Conservation (phyloP, 2,888 invertebrate genomes). For the Serrognathus titanus region DNA sequence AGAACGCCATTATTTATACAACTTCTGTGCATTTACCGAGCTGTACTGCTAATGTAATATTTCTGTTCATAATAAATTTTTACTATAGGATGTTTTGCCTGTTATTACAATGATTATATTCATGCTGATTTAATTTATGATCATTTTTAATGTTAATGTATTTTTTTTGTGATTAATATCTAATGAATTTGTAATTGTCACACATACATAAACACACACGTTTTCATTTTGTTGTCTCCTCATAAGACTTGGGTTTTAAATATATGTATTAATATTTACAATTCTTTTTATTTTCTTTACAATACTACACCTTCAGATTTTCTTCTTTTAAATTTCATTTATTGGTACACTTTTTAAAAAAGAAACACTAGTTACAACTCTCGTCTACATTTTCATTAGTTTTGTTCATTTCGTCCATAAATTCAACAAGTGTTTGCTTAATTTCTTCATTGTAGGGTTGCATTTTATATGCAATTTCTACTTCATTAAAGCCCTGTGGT, state of each 20-base stretch:
- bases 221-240: not conserved
- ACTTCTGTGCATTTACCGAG: slow-evolving; percentile 31
- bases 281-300: no score
- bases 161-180: no score
- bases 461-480: slow-evolving; percentile 69
- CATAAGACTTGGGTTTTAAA: slow-evolving; percentile 1
- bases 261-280: not conserved
- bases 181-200: no score
- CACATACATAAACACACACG: no score
- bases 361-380: no score
- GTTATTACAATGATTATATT: slow-evolving; percentile 15
- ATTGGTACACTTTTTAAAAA: no score
- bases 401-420: slow-evolving; percentile 15
- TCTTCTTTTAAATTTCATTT: no score
- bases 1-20: slow-evolving; percentile 37
- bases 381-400: not conserved
- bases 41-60: slow-evolving; percentile 36
- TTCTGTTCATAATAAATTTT: slow-evolving; percentile 37
- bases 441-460: slow-evolving; percentile 61
- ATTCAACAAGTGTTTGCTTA: slow-evolving; percentile 37
- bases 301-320: no score
- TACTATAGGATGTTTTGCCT: slow-evolving; percentile 40
- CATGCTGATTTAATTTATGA: no score
- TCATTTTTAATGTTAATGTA: no score
- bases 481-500: slow-evolving; percentile 69